Evolutionary conservation across 2,113 vertebrate genomes (phyloP).

Genomic region (Phrynocephalus versicolor): DNA sequence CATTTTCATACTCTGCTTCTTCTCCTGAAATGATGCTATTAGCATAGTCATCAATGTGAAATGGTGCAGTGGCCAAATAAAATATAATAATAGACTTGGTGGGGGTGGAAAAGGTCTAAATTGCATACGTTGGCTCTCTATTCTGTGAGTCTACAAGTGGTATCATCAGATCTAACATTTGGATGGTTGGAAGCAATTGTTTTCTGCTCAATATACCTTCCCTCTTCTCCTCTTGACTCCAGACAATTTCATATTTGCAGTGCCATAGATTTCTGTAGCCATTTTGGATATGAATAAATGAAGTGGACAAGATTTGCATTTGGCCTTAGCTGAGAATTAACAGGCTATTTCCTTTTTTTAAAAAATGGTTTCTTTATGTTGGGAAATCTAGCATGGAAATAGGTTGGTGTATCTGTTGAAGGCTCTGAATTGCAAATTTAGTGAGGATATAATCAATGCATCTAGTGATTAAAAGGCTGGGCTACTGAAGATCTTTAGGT

Average conservation of each 20-base stretch:
- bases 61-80: slow-evolving; percentile 45
- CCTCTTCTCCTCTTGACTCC: background rate
- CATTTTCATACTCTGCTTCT: slow-evolving; percentile 41
- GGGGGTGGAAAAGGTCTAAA: slow-evolving; percentile 38
- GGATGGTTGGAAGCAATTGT: slow-evolving; percentile 55
- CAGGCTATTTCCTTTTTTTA: slow-evolving; percentile 36
- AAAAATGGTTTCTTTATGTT: background rate
- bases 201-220: slow-evolving; percentile 40
- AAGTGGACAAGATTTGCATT: slow-evolving; percentile 43
- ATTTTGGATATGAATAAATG: slow-evolving; percentile 54
- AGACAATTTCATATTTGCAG: slow-evolving; percentile 16
- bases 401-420: background rate
- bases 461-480: background rate
- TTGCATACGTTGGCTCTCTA: slow-evolving; percentile 37
- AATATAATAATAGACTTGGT: slow-evolving; percentile 49
- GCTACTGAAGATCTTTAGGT: background rate
- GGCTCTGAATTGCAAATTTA: background rate
- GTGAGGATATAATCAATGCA: background rate
- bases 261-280: slow-evolving; percentile 37
- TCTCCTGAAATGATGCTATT: slow-evolving; percentile 45
- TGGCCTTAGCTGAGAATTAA: slow-evolving; percentile 33
- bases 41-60: slow-evolving; percentile 34
- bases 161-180: slow-evolving; percentile 50
- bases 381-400: background rate
- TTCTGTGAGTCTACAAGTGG: slow-evolving; percentile 21